These are phyloP conservation scores for Halcyon malimbica DNA, from an alignment of 2,113 vertebrate species.

Conservation along the genomic window DNA sequence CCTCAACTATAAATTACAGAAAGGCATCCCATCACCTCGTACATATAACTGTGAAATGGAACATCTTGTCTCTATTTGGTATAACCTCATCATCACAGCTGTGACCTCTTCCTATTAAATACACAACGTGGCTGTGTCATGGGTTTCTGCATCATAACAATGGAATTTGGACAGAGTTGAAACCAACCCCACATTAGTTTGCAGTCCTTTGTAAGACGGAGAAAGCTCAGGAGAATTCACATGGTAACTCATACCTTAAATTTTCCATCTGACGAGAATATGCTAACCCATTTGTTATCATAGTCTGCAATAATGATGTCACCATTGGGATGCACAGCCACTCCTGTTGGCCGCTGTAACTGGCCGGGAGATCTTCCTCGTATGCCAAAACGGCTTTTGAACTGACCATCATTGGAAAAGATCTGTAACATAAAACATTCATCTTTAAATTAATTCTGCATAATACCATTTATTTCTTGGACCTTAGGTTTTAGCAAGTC, in stretches of 20 bases:
- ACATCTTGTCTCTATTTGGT: not conserved
- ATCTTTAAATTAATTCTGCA: not conserved
- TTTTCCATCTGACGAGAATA: slow-evolving; percentile 95
- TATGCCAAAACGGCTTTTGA: slow-evolving; percentile 94
- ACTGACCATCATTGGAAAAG: slow-evolving; percentile 94
- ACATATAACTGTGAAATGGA: not conserved
- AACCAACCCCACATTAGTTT: not conserved
- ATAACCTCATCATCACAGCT: not conserved
- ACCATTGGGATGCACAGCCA: slow-evolving; percentile 92
- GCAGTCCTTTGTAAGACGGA: not conserved
- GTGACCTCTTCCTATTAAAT: not conserved
- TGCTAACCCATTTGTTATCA: slow-evolving; percentile 99
- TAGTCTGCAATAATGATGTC: slow-evolving; percentile 98
- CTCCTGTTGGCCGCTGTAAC: slow-evolving; percentile 93
- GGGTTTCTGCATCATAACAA: not conserved
- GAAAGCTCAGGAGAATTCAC: not conserved
- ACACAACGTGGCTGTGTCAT: not conserved
- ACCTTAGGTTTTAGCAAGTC: not conserved
- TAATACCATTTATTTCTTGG: not conserved
- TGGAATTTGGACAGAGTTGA: not conserved
- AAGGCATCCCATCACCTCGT: not conserved
- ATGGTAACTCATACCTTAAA: slow-evolving; percentile 85
- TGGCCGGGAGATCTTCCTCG: slow-evolving; percentile 94
- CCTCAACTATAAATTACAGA: rapidly evolving
- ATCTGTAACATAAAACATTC: slow-evolving; percentile 76